Base-by-base conservation (phyloP, 92 coral and sea anemone species). In the Metridium senile region DNA sequence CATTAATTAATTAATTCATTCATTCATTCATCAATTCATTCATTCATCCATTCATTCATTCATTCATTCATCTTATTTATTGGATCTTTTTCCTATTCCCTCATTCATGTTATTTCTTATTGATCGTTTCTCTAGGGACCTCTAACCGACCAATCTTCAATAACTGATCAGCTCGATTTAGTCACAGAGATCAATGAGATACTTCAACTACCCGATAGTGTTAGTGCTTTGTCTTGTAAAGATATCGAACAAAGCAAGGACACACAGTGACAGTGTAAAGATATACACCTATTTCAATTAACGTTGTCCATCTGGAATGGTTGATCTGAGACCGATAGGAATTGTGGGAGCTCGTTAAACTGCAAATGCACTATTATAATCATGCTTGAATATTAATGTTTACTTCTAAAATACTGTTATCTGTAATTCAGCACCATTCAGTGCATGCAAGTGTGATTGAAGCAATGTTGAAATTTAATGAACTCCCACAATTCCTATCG, bases 181-280 rank as follows among this genome's bases (percentile, higher is more conserved):
- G 82, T 80, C 52, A 72, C 69, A 52, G 97, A 95, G 70, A 57
- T 33, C 30, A 72, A 64, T 33, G 99, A 95, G 69, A 89, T 74
- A 76, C 86, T 95, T 35, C 79, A 81, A 20, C 92, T 95, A 63
- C 97, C 98, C 11, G 88, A 81, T 11, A 77, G 78, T 64, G 86
- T 89, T 3, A 86, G 67, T 64, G 58, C 74, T 35, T 65, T 27
- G 43, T 7, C 72, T 77, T 84, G 87, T 9, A 84, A 76, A 0
- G 84, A 82, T n/a, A 21, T 2, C 13, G 26, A 59, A 1, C 65
- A 21, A 59, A 59, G 26, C 65, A 22, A 59, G 22, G 1, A 25
- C 1, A 17, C 65, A 54, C 3, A 22, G 17, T 54, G 11, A 17
- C 52, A 45, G n/a, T n/a, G n/a, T n/a, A n/a, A n/a, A n/a, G n/a